phyloP scores from a whole-genome alignment of 2,797 vertebrate genomes.

The Notoglanidium macrostoma region DNA sequence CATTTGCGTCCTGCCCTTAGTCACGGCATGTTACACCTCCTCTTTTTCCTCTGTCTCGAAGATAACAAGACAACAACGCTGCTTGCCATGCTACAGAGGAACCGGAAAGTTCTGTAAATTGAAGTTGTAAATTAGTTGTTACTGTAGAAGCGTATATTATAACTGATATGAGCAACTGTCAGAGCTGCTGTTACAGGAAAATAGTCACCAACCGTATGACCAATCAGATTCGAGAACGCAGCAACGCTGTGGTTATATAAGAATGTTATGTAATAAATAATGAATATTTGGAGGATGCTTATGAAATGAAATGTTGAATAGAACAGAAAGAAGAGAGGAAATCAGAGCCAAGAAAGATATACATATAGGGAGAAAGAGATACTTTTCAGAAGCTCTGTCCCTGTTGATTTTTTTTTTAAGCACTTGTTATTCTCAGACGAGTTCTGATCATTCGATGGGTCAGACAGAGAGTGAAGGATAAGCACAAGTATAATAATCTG shows the following conservation, averaged over 20 bases:
- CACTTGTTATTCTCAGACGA: slow-evolving; percentile 31
- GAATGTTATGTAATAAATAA: background rate
- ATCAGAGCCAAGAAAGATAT: background rate
- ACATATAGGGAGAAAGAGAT: background rate
- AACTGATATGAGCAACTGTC: background rate
- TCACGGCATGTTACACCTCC: background rate
- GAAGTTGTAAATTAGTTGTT: background rate
- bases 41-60: background rate
- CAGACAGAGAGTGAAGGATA: slow-evolving; percentile 46
- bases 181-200: background rate
- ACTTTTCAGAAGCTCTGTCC: background rate
- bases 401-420: slow-evolving; percentile 14
- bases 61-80: background rate
- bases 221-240: background rate
- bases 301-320: background rate
- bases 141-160: background rate
- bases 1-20: background rate
- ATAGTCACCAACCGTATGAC: background rate
- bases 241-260: background rate
- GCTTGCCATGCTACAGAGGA: background rate
- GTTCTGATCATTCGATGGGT: slow-evolving; percentile 41
- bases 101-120: background rate
- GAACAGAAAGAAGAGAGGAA: background rate
- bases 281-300: background rate
- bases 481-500: slow-evolving; percentile 38